Conservation (phyloP, 2,113 vertebrate genomes). For the Symphodus melops region DNA sequence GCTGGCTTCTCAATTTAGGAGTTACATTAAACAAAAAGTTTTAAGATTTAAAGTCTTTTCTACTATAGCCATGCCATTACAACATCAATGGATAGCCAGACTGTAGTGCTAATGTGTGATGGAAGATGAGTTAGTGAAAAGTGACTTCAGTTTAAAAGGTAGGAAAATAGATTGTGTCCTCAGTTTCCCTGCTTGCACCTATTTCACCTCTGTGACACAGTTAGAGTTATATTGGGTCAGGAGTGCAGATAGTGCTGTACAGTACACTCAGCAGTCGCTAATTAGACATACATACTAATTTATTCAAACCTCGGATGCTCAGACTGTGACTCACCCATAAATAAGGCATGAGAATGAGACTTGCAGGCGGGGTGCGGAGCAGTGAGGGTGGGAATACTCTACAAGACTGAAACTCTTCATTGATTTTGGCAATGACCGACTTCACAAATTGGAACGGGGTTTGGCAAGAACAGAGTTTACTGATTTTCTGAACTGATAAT, state of each 20-base stretch:
- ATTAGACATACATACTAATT: slow-evolving; percentile 18
- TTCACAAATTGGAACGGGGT: background rate
- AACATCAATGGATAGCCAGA: background rate
- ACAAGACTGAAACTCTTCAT: background rate
- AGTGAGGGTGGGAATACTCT: background rate
- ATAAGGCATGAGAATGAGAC: slow-evolving; percentile 12
- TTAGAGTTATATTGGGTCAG: background rate
- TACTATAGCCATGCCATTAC: background rate
- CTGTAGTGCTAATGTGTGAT: too few species aligned
- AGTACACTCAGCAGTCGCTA: background rate
- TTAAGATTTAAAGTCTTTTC: background rate
- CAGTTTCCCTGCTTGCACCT: background rate
- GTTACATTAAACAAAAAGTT: too few species aligned
- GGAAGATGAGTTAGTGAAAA: too few species aligned
- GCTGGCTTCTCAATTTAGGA: too few species aligned
- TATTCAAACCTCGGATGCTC: slow-evolving; percentile 23
- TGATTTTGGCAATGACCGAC: background rate
- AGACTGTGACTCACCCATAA: slow-evolving; percentile 20
- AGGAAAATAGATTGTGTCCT: background rate
- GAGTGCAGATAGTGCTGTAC: background rate
- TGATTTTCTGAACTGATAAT: background rate
- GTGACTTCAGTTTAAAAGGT: too few species aligned
- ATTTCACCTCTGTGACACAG: background rate
- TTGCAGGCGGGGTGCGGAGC: background rate
- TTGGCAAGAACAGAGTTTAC: slow-evolving; percentile 5